These are phyloP conservation scores for Dryomyza anilis DNA, from an alignment of 2,888 invertebrate species.

Conservation along the genomic window DNA sequence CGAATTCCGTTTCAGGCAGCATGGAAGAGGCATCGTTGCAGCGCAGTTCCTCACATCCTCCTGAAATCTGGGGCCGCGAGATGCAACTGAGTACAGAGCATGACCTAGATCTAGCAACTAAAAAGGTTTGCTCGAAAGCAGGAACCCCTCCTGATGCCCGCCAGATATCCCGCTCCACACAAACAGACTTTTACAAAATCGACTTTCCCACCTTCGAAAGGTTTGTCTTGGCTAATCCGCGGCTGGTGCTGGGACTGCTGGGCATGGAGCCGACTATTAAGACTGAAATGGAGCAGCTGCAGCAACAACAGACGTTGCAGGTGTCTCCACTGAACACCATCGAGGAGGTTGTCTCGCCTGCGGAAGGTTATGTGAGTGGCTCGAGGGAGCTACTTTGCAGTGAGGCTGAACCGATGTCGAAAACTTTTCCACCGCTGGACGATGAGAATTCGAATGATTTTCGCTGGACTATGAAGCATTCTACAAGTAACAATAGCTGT, in stretches of 20 bases:
- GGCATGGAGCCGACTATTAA: constrained; percentile 70
- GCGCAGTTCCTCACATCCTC: constrained; percentile 82
- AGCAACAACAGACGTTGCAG: constrained; percentile 56
- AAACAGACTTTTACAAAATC: constrained; percentile 57
- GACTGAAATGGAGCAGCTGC: constrained; percentile 55
- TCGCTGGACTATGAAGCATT: constrained; percentile 49
- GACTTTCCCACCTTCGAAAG: constrained; percentile 59
- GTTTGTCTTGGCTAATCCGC: constrained; percentile 73
- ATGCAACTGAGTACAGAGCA: constrained; percentile 46
- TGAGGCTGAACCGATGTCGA: constrained; percentile 28
- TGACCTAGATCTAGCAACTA: too few relatives aligned
- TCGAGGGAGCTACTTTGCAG: constrained; percentile 40
- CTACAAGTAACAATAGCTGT: constrained; percentile 50
- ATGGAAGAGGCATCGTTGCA: constrained; percentile 63
- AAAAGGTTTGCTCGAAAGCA: too few relatives aligned
- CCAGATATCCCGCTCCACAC: constrained; percentile 46
- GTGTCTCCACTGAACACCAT: constrained; percentile 56
- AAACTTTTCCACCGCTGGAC: constrained; percentile 45
- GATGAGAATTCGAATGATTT: constrained; percentile 47
- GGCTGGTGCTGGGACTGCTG: constrained; percentile 73
- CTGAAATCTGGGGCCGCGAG: constrained; percentile 82
- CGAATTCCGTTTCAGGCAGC: constrained; percentile 46
- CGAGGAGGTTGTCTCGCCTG: constrained; percentile 55
- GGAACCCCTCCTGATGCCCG: constrained; percentile 16
- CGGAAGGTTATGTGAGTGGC: constrained; percentile 35